Conservation (phyloP, 2,113 vertebrate species). For the Nannospalax galili region DNA sequence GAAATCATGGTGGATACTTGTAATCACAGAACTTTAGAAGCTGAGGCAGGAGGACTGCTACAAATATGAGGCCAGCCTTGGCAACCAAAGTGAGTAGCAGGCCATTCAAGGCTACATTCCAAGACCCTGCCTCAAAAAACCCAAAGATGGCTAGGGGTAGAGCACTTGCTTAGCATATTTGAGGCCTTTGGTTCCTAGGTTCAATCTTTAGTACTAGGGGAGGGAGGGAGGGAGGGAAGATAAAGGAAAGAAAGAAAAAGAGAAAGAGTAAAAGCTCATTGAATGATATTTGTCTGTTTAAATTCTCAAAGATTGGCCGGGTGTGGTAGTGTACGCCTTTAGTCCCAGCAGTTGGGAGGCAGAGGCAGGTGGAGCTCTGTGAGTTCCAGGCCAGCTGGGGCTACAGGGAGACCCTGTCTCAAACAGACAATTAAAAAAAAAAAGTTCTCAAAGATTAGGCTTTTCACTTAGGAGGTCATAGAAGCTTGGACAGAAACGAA, state of each 20-base stretch:
- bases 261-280: background rate
- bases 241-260: too few relatives aligned
- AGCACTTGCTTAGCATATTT: background rate
- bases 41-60: too few relatives aligned
- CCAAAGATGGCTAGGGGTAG: background rate
- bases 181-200: background rate
- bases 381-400: too few relatives aligned
- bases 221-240: background rate
- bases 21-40: background rate
- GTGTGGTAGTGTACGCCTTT: too few relatives aligned
- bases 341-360: too few relatives aligned
- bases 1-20: background rate
- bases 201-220: too few relatives aligned
- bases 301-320: too few relatives aligned
- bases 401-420: too few relatives aligned
- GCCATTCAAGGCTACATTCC: background rate
- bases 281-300: slow-evolving; percentile 15
- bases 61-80: background rate
- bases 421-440: too few relatives aligned
- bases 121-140: background rate
- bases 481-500: background rate
- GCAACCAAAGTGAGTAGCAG: background rate
- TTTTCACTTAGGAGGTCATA: background rate
- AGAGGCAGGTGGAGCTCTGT: too few relatives aligned
- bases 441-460: slow-evolving; percentile 22